These are phyloP conservation scores for Scolopax mira DNA, from an alignment of 2,113 vertebrate species.

Conservation along the genomic window DNA sequence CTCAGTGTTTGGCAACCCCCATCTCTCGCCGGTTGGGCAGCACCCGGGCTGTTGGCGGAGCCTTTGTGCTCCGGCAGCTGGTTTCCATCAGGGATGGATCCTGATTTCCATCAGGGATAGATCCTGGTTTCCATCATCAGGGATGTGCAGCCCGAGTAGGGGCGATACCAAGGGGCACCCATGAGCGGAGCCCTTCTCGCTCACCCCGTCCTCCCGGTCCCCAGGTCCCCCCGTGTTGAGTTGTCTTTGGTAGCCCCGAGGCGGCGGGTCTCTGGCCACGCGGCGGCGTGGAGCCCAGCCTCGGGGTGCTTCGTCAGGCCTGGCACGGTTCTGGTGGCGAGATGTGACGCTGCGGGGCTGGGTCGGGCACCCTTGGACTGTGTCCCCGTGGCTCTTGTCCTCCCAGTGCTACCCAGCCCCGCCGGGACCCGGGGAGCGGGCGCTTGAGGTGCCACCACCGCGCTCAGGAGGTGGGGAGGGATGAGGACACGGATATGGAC, in stretches of 20 bases:
- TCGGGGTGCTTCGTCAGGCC: not conserved
- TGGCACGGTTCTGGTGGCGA: fast-evolving
- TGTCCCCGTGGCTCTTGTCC: fast-evolving
- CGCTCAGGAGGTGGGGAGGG: fast-evolving
- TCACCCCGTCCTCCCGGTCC: not conserved
- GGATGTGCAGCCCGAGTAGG: not conserved
- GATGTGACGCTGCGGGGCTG: not conserved
- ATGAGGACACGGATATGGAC: fast-evolving
- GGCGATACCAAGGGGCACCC: fast-evolving
- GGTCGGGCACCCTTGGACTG: fast-evolving
- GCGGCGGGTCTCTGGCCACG: not conserved
- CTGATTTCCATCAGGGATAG: too few species aligned
- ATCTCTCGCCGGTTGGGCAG: fast-evolving
- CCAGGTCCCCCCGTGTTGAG: fast-evolving
- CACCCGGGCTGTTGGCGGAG: not conserved
- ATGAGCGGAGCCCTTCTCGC: not conserved
- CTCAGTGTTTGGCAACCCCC: fast-evolving
- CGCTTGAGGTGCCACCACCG: fast-evolving
- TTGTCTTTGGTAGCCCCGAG: fast-evolving
- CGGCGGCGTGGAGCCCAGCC: fast-evolving
- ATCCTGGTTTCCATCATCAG: too few species aligned
- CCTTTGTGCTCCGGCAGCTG: not conserved
- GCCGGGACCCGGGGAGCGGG: fast-evolving
- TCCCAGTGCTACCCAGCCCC: not conserved
- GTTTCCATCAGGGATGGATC: not conserved